Base-by-base conservation (phyloP, 2,888 invertebrate genomes). In the Folsomia candida region DNA sequence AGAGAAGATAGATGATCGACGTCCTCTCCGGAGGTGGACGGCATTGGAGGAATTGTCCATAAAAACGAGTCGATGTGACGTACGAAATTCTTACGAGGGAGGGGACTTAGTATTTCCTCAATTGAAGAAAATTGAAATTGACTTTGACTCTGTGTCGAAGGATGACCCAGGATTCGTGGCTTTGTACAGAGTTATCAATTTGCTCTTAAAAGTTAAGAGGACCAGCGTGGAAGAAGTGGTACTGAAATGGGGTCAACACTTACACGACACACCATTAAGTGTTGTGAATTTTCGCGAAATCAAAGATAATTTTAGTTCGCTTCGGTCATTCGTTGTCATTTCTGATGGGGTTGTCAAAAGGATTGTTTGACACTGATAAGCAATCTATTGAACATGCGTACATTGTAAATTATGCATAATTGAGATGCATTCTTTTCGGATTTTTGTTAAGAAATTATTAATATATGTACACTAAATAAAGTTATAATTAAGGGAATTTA, bases 1-100 rank as follows among this genome's bases (percentile, higher is more conserved):
- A 14, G 68, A 71, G 28, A 71, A 71, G 51, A 68, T 71, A 61
- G 71, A 71, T 25, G 71, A 71, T 22, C 51, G 71, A 18, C 51
- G 71, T 22, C 27, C 51, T 11, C 25, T 71, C 54, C n/a, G 22
- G 1, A 59, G 37, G 3, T 71, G 71, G 71, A 25, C 11, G 0
- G 26, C 28, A 0, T 28, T 71, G 51, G 61, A 66, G 66, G 29
- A 29, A 25, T 47, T 71, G 26, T 54, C 29, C 20, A 67, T 71
- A n/a, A 20, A 66, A 20, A 65, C 71, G 22, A 60, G 64, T 3
- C 26, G 71, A 24, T 71, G 71, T 22, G 71, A 71, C 51, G 51
- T 71, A 14, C 27, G 71, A 14, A 58, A 68, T 22, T 71, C 68
- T 61, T 68, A 63, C 11, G 37, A 24, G 2, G 28, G 20, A 2